phyloP scores from a whole-genome alignment of 2,888 invertebrate species.

The Ctena decussata region DNA sequence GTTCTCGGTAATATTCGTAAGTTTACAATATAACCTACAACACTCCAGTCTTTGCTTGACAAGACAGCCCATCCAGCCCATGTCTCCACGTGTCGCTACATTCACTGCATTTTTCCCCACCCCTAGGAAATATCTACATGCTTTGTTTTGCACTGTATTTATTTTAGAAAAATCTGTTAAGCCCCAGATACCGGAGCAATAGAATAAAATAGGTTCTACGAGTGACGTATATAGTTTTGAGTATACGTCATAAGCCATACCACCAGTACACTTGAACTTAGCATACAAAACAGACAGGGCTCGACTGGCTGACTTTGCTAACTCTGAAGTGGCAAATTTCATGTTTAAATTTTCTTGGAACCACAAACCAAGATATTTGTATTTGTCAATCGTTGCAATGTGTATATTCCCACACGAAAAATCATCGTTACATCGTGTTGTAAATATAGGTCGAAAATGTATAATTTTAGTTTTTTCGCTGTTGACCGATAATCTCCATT shows the following conservation, averaged over 20 bases:
- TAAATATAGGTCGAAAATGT: neutral
- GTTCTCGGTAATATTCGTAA: neutral
- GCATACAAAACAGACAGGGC: slow-evolving; percentile 1
- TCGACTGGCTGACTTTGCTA: slow-evolving; percentile 16
- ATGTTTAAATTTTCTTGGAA: slow-evolving; percentile 8
- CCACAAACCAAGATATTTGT: slow-evolving; percentile 16
- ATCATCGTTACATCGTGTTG: neutral
- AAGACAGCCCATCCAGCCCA: slow-evolving; percentile 12
- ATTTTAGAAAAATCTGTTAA: slow-evolving; percentile 11
- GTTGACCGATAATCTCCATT: slow-evolving; percentile 1
- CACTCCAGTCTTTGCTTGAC: slow-evolving; percentile 9
- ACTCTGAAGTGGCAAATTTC: slow-evolving; percentile 7
- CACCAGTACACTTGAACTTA: neutral
- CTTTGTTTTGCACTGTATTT: slow-evolving; percentile 12
- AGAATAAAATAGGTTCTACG: neutral
- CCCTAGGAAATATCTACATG: neutral
- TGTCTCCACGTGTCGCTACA: neutral
- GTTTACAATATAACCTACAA: slow-evolving; percentile 6
- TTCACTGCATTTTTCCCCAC: slow-evolving; percentile 10
- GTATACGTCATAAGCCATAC: slow-evolving; percentile 5
- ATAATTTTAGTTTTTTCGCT: slow-evolving; percentile 1
- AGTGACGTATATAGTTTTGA: neutral
- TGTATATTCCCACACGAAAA: neutral
- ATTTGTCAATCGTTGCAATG: neutral
- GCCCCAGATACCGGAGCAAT: slow-evolving; percentile 8